Conservation (phyloP, 2,888 invertebrate species). For the Hyles lineata region DNA sequence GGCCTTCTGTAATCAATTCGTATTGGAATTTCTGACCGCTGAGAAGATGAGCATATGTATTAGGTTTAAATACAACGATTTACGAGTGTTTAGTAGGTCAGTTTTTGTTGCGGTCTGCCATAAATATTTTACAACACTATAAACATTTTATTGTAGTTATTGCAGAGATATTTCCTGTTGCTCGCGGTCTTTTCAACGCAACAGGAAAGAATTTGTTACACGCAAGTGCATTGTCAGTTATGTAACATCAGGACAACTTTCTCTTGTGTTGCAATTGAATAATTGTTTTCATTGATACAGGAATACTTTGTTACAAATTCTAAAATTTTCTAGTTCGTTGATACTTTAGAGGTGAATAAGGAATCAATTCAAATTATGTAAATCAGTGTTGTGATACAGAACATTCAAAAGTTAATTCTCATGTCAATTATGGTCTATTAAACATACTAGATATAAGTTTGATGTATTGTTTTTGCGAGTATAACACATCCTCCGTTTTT, state of each 20-base stretch:
- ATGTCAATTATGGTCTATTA: no score
- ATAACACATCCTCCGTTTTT: no score
- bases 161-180: conserved; percentile 64
- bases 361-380: no score
- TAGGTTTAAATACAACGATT: conserved; percentile 53
- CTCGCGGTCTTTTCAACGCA: conserved; percentile 49
- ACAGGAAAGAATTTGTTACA: conserved; percentile 68
- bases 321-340: not conserved
- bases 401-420: no score
- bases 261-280: conserved; percentile 24
- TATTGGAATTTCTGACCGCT: conserved; percentile 30
- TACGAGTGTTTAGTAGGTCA: conserved; percentile 57
- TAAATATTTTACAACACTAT: conserved; percentile 70
- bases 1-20: conserved; percentile 34
- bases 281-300: conserved; percentile 2
- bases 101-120: conserved; percentile 56
- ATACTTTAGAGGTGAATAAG: no score
- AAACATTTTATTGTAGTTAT: conserved; percentile 60
- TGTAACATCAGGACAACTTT: conserved; percentile 40
- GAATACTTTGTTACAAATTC: conserved; percentile 6
- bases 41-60: conserved; percentile 50
- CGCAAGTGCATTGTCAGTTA: conserved; percentile 45
- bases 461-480: no score
- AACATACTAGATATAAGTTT: no score
- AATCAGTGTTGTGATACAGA: no score